These are phyloP conservation scores for Apostichopus japonicus DNA, from an alignment of 35 echinoderm and acorn worm species.

Conservation along the genomic window DNA sequence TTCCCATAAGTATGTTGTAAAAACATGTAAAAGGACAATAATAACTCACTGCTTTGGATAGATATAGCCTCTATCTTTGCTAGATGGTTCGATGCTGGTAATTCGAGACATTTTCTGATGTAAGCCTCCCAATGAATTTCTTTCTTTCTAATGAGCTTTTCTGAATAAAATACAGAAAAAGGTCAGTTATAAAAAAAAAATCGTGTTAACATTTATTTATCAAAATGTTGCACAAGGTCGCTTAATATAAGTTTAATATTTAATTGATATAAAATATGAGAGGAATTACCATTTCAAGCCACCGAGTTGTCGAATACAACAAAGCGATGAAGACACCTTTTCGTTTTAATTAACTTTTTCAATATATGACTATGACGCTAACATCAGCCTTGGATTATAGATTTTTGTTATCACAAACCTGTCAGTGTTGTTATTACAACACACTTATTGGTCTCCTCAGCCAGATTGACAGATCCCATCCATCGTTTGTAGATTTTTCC, in stretches of 20 bases:
- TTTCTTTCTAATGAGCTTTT: not conserved
- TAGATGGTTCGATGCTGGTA: not conserved
- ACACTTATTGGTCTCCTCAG: not conserved
- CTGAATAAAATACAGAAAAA: not conserved
- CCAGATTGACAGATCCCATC: constrained; percentile 20
- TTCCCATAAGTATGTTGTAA: too few species aligned
- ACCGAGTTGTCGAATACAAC: too few species aligned
- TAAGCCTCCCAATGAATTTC: not conserved
- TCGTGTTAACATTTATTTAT: too few species aligned
- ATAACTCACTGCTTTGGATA: constrained; percentile 1
- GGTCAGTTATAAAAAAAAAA: not conserved
- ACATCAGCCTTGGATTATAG: too few species aligned
- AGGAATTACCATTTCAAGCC: too few species aligned
- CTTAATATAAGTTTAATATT: too few species aligned
- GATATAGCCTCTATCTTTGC: not conserved
- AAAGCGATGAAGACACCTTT: too few species aligned
- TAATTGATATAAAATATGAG: too few species aligned
- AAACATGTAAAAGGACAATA: too few species aligned
- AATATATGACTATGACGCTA: too few species aligned
- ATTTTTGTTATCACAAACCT: not conserved
- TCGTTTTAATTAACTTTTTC: too few species aligned
- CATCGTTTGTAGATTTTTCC: constrained; percentile 15
- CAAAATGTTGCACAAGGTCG: too few species aligned
- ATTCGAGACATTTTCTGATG: not conserved
- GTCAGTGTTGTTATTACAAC: constrained; percentile 17